phyloP scores from a whole-genome alignment of 2,888 invertebrate species.

The Monochamus alternatus region DNA sequence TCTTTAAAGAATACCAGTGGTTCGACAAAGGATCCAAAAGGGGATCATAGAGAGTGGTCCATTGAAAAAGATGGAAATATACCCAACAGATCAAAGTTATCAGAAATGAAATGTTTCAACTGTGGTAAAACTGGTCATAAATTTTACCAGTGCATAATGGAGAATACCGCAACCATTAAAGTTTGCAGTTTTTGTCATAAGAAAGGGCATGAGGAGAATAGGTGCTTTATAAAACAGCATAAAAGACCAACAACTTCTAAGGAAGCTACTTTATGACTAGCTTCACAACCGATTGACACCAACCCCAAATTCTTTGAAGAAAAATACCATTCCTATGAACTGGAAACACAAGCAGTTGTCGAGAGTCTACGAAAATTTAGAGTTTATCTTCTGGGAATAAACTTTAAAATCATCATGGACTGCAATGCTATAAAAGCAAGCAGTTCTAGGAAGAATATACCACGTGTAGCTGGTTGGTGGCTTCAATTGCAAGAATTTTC shows the following conservation, averaged over 20 bases:
- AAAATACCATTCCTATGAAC: conserved; percentile 63
- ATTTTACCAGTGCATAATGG: too few species aligned
- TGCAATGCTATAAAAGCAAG: conserved; percentile 61
- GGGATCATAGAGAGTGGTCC: too few species aligned
- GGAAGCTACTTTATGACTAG: conserved; percentile 1
- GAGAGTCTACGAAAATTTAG: conserved; percentile 61
- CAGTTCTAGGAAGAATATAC: conserved; percentile 60
- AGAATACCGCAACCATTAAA: too few species aligned
- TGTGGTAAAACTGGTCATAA: too few species aligned
- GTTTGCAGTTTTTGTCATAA: conserved; percentile 10
- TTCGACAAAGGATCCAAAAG: too few species aligned
- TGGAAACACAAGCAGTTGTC: conserved; percentile 64
- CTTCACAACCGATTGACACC: too few species aligned
- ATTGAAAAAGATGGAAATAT: too few species aligned
- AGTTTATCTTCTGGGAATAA: conserved; percentile 58
- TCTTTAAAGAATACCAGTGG: too few species aligned
- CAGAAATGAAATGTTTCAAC: too few species aligned
- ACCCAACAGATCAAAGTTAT: too few species aligned
- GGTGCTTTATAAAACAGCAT: conserved; percentile 4
- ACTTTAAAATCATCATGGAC: conserved; percentile 61
- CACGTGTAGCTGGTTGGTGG: conserved; percentile 58
- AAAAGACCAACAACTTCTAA: conserved; percentile 4
- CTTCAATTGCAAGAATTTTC: too few species aligned
- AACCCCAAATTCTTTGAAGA: conserved; percentile 53
- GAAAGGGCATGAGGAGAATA: too few species aligned